Conservation (phyloP, 30 jellyfish, hydroid and myxozoan species). For the Calvadosia cruxmelitensis region DNA sequence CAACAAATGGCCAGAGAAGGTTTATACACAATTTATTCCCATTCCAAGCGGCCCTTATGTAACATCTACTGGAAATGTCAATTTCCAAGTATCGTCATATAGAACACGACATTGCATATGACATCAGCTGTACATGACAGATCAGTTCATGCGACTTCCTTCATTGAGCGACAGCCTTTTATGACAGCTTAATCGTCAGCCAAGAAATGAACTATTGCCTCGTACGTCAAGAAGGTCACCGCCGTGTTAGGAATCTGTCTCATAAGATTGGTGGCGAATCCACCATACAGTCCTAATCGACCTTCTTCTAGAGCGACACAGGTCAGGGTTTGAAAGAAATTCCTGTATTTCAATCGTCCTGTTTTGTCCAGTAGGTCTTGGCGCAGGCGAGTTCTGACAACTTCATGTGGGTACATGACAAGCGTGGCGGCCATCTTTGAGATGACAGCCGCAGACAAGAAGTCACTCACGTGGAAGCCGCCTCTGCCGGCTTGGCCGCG, state of each 20-base stretch:
- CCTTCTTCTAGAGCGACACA: slow-evolving; percentile 78
- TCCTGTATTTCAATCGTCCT: slow-evolving; percentile 58
- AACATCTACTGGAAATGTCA: no score
- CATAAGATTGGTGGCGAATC: slow-evolving; percentile 59
- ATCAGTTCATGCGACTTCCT: no score
- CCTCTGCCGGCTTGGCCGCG: slow-evolving; percentile 1
- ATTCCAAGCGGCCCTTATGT: no score
- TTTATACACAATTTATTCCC: no score
- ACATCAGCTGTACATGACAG: no score
- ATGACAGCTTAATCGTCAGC: slow-evolving; percentile 3
- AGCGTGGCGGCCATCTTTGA: slow-evolving; percentile 60
- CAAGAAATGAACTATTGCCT: slow-evolving; percentile 51
- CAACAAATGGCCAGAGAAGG: no score
- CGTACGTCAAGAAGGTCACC: slow-evolving; percentile 57
- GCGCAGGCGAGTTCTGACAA: slow-evolving; percentile 70
- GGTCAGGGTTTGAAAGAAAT: slow-evolving; percentile 37
- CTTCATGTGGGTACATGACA: slow-evolving; percentile 84
- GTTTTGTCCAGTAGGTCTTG: slow-evolving; percentile 33
- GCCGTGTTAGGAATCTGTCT: slow-evolving; percentile 80
- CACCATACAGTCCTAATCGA: slow-evolving; percentile 67
- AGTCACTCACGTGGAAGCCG: slow-evolving; percentile 40
- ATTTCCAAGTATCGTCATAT: no score
- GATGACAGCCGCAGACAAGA: slow-evolving; percentile 42
- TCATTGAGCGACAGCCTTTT: no score
- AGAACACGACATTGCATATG: no score